Evolutionary conservation across 2,113 vertebrate species (phyloP), one percentile per base, ranked within the genome.

Genomic region (Embiotoca jacksoni): DNA sequence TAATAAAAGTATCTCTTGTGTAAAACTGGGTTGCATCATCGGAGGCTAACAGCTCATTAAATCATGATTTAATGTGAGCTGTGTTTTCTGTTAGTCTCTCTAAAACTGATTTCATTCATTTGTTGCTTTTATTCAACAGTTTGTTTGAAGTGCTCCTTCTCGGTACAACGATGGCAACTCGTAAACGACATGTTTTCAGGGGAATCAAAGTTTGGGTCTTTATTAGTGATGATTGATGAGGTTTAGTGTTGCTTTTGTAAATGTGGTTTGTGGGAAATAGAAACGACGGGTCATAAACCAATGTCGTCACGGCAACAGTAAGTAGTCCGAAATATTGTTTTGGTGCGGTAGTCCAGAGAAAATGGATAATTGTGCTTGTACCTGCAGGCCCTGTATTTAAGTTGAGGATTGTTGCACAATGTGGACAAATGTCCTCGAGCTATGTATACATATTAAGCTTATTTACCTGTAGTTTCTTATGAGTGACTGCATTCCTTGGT

Each of bases 11-110:
- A n/a, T 50, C 1, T 62, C 54, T 23, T n/a, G 41, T 54, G 23
- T 16, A 49, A 63, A 64, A 75, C 44, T 6, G 11, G 32, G 7
- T 44, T 3, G 7, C 13, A 13, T 65, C 65, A 64, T 75, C 68
- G 80, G 13, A 55, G 30, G 31, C 41, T 80, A 58, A 72, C 53
- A 3, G 55, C 72, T 84, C 66, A 73, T 86, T 78, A 86, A 71
- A 53, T 78, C 5, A 3, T 30, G 10, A 11, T n/a, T n/a, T n/a
- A n/a, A n/a, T 54, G 23, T 37, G 47, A 75, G 75, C 63, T 11
- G 9, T 78, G 44, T 44, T 62, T 78, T 73, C 6, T 56, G 75
- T 39, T 2, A 55, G 3, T 46, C 30, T 66, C 73, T n/a, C 64
- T 23, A 9, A 9, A 46, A 11, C 7, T 4, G 2, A 36, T 13